Evolutionary conservation across 2,113 vertebrate species (phyloP).

Genomic region (Pyrgilauda ruficollis): DNA sequence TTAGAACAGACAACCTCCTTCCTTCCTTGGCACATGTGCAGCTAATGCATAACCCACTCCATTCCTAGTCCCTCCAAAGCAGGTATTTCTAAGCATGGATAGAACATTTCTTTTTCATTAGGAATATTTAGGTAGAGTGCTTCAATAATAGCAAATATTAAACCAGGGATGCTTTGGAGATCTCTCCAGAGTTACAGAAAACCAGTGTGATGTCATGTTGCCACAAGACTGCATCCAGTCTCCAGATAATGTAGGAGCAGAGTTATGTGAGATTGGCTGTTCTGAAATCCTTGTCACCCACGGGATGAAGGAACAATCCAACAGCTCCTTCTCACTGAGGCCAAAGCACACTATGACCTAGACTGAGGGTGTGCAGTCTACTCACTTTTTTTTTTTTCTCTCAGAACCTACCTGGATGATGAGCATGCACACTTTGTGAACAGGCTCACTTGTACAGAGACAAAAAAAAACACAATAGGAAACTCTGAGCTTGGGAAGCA

Average conservation of each 20-base stretch:
- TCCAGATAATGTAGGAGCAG: neutral
- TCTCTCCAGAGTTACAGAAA: neutral
- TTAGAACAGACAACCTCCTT: neutral
- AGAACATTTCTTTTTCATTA: neutral
- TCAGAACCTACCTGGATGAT: neutral
- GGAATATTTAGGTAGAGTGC: neutral
- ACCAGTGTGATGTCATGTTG: neutral
- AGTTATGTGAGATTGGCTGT: neutral
- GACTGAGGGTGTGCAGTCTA: neutral
- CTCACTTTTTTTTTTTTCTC: neutral
- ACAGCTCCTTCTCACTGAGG: neutral
- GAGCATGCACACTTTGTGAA: neutral
- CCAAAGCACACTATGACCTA: neutral
- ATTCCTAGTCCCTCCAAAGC: neutral
- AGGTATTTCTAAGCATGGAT: neutral
- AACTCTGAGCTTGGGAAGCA: neutral
- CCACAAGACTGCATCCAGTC: neutral
- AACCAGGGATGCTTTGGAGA: neutral
- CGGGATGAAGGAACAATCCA: neutral
- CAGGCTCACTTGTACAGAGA: neutral
- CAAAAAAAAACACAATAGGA: neutral
- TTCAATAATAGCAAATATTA: neutral
- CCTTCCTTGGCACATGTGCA: neutral
- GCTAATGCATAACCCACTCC: neutral
- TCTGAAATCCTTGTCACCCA: neutral